Evolutionary conservation across 2,113 vertebrate species (phyloP).

Genomic region (Acrocephalus arundinaceus): DNA sequence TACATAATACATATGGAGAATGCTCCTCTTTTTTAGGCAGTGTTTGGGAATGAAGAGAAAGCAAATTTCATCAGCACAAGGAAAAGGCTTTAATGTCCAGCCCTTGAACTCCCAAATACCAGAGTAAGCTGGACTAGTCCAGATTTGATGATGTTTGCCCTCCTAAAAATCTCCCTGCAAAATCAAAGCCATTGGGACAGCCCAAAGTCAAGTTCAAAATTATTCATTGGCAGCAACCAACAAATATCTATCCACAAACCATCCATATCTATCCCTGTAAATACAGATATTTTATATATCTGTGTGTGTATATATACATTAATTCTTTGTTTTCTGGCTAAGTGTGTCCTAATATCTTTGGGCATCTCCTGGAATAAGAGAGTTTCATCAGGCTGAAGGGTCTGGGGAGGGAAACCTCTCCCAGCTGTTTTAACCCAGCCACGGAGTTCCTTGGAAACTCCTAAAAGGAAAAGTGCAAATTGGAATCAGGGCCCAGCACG

Average conservation of each 20-base stretch:
- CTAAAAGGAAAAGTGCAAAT: background rate
- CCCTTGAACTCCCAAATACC: background rate
- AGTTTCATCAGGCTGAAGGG: background rate
- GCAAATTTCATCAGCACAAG: background rate
- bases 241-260: background rate
- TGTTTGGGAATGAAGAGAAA: background rate
- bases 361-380: background rate
- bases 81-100: background rate
- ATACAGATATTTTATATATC: rapidly evolving
- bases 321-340: background rate
- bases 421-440: background rate
- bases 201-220: background rate
- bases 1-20: too few relatives aligned
- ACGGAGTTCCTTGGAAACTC: background rate
- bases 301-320: rapidly evolving
- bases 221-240: background rate
- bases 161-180: background rate
- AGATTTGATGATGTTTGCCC: background rate
- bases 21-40: background rate
- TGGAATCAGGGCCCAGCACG: background rate
- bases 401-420: background rate
- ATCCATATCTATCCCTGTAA: background rate
- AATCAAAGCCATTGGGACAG: background rate
- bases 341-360: background rate
- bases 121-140: background rate